Percentiles rank a stretch among this genome's conserved stretches.
Conservation (phyloP, 1,140 invertebrate species). For the Neodiprion lecontei region DNA sequence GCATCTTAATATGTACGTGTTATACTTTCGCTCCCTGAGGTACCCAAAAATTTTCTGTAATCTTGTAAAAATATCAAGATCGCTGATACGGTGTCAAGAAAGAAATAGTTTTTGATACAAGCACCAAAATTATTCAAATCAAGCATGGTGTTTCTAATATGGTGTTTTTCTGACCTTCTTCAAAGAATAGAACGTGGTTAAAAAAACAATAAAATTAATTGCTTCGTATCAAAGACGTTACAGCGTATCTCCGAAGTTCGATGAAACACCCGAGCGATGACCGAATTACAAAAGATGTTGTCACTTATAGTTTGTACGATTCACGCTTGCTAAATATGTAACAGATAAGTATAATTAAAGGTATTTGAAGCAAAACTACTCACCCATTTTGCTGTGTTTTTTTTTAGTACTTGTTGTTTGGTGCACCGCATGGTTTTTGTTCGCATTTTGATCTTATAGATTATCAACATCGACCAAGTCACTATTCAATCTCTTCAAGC, state of each 20-base stretch:
- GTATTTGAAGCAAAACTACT: not conserved
- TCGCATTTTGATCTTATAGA: slow-evolving; percentile 56
- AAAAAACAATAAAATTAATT: too few relatives aligned
- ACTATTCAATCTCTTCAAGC: slow-evolving; percentile 67
- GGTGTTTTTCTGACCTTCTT: too few relatives aligned
- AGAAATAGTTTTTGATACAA: too few relatives aligned
- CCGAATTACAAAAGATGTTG: not conserved
- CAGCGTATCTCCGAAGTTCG: too few relatives aligned
- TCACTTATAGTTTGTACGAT: not conserved
- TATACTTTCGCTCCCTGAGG: not conserved
- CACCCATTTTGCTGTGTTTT: slow-evolving; percentile 12
- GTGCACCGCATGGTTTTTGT: slow-evolving; percentile 54
- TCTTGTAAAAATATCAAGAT: too few relatives aligned
- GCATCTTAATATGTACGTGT: not conserved
- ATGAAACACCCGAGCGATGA: too few relatives aligned
- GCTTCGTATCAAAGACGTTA: too few relatives aligned
- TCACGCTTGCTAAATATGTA: not conserved
- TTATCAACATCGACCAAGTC: slow-evolving; percentile 67
- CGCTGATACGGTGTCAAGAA: too few relatives aligned
- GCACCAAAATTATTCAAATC: too few relatives aligned
- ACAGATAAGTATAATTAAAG: not conserved
- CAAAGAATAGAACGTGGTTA: too few relatives aligned
- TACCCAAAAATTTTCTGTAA: too few relatives aligned
- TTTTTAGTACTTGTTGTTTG: slow-evolving; percentile 18
- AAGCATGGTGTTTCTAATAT: too few relatives aligned